Conservation (phyloP, 2,797 vertebrate species). For the Chrysocyon brachyurus region DNA sequence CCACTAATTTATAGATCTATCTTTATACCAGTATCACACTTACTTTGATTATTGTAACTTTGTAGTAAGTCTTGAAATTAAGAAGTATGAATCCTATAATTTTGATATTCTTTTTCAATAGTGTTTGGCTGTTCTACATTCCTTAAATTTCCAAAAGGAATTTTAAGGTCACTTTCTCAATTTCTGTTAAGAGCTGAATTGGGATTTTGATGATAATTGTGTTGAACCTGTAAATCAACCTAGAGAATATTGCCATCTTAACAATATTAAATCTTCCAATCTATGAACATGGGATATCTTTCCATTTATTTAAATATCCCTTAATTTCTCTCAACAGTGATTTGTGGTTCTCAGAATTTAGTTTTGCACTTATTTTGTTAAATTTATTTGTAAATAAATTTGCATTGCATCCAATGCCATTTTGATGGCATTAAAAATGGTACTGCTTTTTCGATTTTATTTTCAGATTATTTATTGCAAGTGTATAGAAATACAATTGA, state of each 20-base stretch:
- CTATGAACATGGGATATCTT: not conserved
- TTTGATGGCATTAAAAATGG: slow-evolving; percentile 28
- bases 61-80: slow-evolving; percentile 23
- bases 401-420: too few relatives aligned
- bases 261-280: slow-evolving; percentile 44
- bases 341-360: not conserved
- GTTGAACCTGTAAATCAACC: not conserved
- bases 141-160: slow-evolving; percentile 14
- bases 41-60: not conserved
- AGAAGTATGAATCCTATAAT: not conserved
- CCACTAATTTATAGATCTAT: not conserved
- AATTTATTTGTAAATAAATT: not conserved
- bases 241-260: slow-evolving; percentile 13
- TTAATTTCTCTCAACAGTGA: slow-evolving; percentile 31
- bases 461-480: slow-evolving; percentile 42
- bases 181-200: not conserved
- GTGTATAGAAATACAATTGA: not conserved
- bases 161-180: not conserved
- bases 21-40: not conserved
- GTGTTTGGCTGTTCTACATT: not conserved
- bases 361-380: not conserved
- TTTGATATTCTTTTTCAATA: slow-evolving; percentile 10
- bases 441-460: slow-evolving; percentile 46
- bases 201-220: not conserved
- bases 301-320: slow-evolving; percentile 11